A percentile compares a stretch with the other conserved stretches of the same genome.
These are phyloP conservation scores for Acrobasis suavella DNA, from an alignment of 2,888 invertebrate species.

Conservation along the genomic window DNA sequence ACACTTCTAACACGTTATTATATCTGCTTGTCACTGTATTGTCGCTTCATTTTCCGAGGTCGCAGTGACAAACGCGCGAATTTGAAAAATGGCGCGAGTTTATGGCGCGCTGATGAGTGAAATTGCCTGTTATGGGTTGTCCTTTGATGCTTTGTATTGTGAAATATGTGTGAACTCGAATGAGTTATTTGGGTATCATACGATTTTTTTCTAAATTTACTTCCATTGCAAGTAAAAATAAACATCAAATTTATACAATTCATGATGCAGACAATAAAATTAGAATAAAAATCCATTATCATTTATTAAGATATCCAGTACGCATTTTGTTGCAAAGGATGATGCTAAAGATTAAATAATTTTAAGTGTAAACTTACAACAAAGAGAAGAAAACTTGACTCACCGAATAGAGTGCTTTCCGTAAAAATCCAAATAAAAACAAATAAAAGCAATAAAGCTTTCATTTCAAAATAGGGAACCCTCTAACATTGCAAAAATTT, in stretches of 20 bases:
- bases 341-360: too few species aligned
- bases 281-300: too few species aligned
- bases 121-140: constrained; percentile 7
- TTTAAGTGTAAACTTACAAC: too few species aligned
- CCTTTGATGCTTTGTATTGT: constrained; percentile 9
- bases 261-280: too few species aligned
- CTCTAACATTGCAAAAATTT: not conserved
- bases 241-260: too few species aligned
- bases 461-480: not conserved
- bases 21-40: not conserved
- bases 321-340: too few species aligned
- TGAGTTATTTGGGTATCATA: not conserved
- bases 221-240: not conserved
- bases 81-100: constrained; percentile 11
- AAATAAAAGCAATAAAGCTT: not conserved
- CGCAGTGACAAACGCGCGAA: not conserved
- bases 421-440: not conserved
- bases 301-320: too few species aligned
- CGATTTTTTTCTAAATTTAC: not conserved
- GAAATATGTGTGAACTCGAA: not conserved
- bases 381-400: too few species aligned
- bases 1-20: not conserved
- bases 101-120: constrained; percentile 7
- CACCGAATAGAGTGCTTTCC: too few species aligned
- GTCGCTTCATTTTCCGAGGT: not conserved